Base-by-base conservation (phyloP, 30 jellyfish, hydroid and myxozoan genomes). In the Mastigias papua region DNA sequence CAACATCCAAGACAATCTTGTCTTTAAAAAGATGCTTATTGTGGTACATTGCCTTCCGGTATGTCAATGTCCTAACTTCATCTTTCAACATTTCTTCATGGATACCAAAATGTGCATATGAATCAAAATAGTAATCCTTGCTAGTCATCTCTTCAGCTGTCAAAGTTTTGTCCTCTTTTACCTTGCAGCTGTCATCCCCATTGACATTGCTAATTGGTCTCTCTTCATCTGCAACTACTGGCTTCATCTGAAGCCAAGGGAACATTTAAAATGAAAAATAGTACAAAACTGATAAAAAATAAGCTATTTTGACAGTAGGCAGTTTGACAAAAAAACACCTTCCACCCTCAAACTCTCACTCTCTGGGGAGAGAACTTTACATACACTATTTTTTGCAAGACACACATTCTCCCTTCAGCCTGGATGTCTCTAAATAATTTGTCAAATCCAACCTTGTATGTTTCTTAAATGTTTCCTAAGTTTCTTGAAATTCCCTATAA, bases 21-120 rank as follows among this genome's bases (percentile, higher is more conserved):
- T 80, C 99, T 76, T 92, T 91, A 82, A 96, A 96, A 82, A 96
- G 82, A 65, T 96, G 98, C 65, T 84, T 87, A 80, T 96, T 96
- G 79, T 92, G 96, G 82, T 91, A 96, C 98, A 96, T 96, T 31
- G 99, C 91, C 8, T 96, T 87, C 30, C 97, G 93, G 78, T 96
- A 96, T 48, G 98, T 92, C 81, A 91, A 35, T 31, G 99, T 96
- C 48, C 99, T 84, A 58, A 96, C 98, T 88, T 92, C 98, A 81
- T 96, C 99, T 76, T 96, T 96, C 51, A 96, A 62, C 99, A 96
- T 96, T 89, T 96, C 99, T 92, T 96, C 86, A 34, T 73, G 86
- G 71, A 42, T 96, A 54, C 99, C 99, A 96, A 96, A 96, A 64
- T 96, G 99, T 2, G 99, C 99, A 91, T 96, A 96, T 1, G 98